Percentiles rank a stretch among this genome's conserved stretches.
Evolutionary conservation across 2,888 invertebrate genomes (phyloP).

Genomic region (Augiades crinisus): DNA sequence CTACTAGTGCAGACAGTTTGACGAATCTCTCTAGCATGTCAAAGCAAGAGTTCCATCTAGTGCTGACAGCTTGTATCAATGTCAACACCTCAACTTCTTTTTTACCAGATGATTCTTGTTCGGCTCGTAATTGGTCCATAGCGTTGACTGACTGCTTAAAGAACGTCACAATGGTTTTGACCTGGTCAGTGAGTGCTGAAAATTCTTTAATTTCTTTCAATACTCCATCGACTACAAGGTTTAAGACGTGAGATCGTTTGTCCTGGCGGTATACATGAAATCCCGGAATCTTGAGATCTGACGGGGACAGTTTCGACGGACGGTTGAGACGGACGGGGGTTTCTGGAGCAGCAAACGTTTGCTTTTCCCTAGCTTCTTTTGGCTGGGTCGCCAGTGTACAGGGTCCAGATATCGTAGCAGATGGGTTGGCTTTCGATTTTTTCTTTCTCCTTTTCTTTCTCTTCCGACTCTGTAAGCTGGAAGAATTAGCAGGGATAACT

Average conservation of each 20-base stretch:
- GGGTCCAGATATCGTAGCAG: no score
- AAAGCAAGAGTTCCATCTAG: slow-evolving; percentile 41
- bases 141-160: slow-evolving; percentile 43
- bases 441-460: no score
- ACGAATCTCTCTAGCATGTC: slow-evolving; percentile 40
- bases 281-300: no score
- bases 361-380: no score
- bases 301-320: no score
- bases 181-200: slow-evolving; percentile 36
- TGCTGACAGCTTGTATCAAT: slow-evolving; percentile 39
- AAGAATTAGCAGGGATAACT: background rate
- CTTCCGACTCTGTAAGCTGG: no score
- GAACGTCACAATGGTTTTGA: slow-evolving; percentile 43
- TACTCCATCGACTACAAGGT: slow-evolving; percentile 40
- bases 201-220: slow-evolving; percentile 35
- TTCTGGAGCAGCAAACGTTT: no score
- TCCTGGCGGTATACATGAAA: slow-evolving; percentile 44
- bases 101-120: slow-evolving; percentile 27
- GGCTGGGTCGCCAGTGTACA: no score
- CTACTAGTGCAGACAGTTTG: slow-evolving; percentile 36
- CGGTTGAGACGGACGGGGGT: no score
- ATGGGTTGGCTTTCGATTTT: no score
- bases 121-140: slow-evolving; percentile 41
- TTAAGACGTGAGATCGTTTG: slow-evolving; percentile 37
- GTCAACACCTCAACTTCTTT: slow-evolving; percentile 42